phyloP scores from a whole-genome alignment of 1,140 invertebrate species.

The Lutraria rhynchaena region DNA sequence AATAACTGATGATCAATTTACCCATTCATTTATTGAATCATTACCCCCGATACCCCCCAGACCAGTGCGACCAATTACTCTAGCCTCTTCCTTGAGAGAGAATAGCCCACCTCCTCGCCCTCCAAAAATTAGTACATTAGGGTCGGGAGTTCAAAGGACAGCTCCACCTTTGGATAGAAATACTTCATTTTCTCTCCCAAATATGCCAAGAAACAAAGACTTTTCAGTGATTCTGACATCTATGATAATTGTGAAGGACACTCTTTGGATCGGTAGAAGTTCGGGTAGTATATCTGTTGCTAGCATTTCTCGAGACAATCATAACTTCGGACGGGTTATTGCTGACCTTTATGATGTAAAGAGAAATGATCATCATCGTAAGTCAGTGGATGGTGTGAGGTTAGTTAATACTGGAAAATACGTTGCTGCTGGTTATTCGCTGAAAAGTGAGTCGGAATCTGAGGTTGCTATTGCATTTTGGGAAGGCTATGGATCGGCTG shows the following conservation, averaged over 20 bases:
- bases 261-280: slow-evolving; percentile 50
- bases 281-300: slow-evolving; percentile 42
- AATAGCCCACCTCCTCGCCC: not conserved
- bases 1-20: not conserved
- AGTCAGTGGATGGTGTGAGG: not conserved
- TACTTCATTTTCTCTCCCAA: slow-evolving; percentile 24
- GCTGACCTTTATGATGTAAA: slow-evolving; percentile 34
- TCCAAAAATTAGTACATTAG: not conserved
- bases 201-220: not conserved
- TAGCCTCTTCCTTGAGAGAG: too few species aligned
- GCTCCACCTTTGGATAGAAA: not conserved
- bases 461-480: slow-evolving; percentile 43
- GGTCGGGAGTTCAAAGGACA: not conserved
- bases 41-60: not conserved
- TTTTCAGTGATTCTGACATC: slow-evolving; percentile 34
- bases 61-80: not conserved
- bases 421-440: slow-evolving; percentile 27
- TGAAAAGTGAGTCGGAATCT: not conserved
- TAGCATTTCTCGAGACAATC: not conserved
- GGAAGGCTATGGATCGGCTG: slow-evolving; percentile 32
- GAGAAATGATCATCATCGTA: not conserved
- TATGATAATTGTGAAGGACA: slow-evolving; percentile 29
- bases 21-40: too few species aligned
- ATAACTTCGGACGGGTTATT: slow-evolving; percentile 12
- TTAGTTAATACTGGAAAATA: slow-evolving; percentile 30